Conservation (phyloP, 2,888 invertebrate genomes). For the Hypselothyrea guttata region DNA sequence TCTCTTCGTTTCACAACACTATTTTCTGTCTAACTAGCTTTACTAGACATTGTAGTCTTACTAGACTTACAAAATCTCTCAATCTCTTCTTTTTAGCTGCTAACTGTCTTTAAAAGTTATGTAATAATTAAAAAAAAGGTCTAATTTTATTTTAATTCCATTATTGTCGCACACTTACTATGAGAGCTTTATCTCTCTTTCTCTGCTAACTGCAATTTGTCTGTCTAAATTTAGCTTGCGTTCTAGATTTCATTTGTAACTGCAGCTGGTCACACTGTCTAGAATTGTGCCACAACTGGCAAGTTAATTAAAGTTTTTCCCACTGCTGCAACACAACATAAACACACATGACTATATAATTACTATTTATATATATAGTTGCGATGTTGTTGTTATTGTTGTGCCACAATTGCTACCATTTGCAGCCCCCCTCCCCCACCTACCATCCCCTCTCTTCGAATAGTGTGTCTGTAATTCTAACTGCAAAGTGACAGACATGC, state of each 20-base stretch:
- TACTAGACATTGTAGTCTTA: no score
- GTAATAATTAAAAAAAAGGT: no score
- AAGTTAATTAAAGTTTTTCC: slow-evolving; percentile 55
- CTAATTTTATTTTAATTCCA: no score
- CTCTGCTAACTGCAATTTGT: no score
- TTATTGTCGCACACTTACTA: no score
- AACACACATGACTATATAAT: slow-evolving; percentile 40
- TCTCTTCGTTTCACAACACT: no score
- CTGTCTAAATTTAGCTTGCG: slow-evolving; percentile 12
- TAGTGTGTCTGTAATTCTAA: slow-evolving; percentile 17
- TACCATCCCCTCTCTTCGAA: background rate
- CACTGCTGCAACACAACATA: slow-evolving; percentile 14
- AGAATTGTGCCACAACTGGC: slow-evolving; percentile 39
- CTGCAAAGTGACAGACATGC: slow-evolving; percentile 35
- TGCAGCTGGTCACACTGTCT: slow-evolving; percentile 14
- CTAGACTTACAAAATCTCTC: no score
- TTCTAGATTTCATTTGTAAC: slow-evolving; percentile 6
- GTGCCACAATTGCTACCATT: slow-evolving; percentile 7
- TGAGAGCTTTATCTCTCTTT: no score
- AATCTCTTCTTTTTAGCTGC: no score
- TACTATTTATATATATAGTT: slow-evolving; percentile 36
- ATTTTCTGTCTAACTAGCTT: no score
- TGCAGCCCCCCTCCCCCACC: background rate
- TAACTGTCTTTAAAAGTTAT: no score
- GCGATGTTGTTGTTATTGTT: slow-evolving; percentile 30